Percentiles rank a stretch among this genome's conserved stretches.
phyloP scores from a whole-genome alignment of 2,113 vertebrate genomes.

The Stictonetta naevosa region DNA sequence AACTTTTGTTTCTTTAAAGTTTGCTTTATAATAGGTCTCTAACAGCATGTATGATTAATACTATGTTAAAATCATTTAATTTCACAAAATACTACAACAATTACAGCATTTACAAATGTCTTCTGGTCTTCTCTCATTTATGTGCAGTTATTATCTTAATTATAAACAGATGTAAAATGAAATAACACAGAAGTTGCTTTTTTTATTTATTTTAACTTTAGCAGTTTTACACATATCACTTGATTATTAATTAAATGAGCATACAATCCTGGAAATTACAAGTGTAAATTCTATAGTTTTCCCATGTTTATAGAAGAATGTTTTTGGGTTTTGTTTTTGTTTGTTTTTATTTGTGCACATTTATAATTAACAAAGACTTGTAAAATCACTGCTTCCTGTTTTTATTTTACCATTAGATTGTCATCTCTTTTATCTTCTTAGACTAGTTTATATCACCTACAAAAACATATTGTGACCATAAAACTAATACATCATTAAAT shows the following conservation, averaged over 20 bases:
- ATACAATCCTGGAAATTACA: background rate
- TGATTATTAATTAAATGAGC: background rate
- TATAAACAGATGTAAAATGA: background rate
- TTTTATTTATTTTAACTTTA: background rate
- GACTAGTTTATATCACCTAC: background rate
- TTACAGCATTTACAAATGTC: background rate
- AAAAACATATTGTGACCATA: background rate
- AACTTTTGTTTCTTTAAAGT: background rate
- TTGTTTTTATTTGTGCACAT: background rate
- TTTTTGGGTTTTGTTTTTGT: background rate
- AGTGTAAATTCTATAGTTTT: background rate
- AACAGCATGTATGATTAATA: background rate
- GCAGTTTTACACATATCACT: background rate
- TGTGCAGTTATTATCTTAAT: background rate
- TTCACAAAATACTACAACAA: background rate
- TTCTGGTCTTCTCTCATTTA: background rate
- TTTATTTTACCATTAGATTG: background rate
- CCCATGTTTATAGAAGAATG: background rate
- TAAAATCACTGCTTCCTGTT: background rate
- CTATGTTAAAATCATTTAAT: background rate
- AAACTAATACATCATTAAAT: background rate
- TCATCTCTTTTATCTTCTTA: background rate
- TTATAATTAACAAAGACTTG: accelerated
- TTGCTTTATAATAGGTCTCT: background rate
- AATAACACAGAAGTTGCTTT: background rate